A percentile compares a stretch with the other conserved stretches of the same genome.
phyloP scores from a whole-genome alignment of 2,113 vertebrate species.

The Leucopsar rothschildi region DNA sequence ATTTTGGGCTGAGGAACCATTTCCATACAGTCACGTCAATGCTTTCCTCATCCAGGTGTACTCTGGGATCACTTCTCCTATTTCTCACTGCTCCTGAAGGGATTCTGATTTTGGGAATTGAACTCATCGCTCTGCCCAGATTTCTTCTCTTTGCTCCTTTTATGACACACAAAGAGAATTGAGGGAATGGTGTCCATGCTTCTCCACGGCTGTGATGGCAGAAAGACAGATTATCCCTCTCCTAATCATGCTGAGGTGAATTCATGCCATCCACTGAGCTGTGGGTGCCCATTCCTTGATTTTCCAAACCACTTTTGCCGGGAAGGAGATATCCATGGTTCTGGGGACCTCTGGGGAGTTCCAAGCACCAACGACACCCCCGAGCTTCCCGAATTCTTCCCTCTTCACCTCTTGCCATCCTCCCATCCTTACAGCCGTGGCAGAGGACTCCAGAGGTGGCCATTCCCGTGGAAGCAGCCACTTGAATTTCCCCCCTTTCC shows the following conservation, averaged over 20 bases:
- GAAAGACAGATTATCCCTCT: not conserved
- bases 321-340: not conserved
- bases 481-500: constrained; percentile 42
- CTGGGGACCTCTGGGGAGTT: not conserved
- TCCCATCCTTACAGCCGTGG: fast-evolving
- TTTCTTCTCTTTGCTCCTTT: not conserved
- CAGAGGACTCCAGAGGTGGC: fast-evolving
- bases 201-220: fast-evolving
- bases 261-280: fast-evolving
- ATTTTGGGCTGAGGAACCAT: not conserved
- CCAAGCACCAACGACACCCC: not conserved
- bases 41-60: not conserved
- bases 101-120: not conserved
- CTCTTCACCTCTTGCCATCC: not conserved
- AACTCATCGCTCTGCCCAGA: fast-evolving
- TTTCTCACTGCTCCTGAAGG: not conserved
- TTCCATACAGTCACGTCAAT: not conserved
- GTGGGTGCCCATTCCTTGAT: not conserved
- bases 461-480: not conserved
- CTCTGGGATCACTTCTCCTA: not conserved
- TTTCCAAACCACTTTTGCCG: not conserved
- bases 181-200: fast-evolving
- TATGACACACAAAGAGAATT: fast-evolving
- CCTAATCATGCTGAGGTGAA: not conserved
- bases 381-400: not conserved